Conservation (phyloP, 2,113 vertebrate genomes). For the Athene noctua region DNA sequence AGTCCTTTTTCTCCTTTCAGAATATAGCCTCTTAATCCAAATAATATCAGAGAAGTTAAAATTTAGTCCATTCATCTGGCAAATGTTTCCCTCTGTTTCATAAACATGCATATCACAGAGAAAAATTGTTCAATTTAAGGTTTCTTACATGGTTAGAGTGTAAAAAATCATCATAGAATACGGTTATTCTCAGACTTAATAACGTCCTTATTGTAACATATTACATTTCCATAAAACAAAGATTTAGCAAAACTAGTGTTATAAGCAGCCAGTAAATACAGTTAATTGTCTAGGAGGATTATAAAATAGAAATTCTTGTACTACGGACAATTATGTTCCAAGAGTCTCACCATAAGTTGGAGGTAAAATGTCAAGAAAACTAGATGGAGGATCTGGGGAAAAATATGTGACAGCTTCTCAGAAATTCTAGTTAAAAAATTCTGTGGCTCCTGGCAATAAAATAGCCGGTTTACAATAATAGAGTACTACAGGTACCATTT, state of each 20-base stretch:
- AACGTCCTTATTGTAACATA: not conserved
- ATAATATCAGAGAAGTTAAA: conserved; percentile 76
- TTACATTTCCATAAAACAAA: not conserved
- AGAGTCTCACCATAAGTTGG: not conserved
- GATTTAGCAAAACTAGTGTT: not conserved
- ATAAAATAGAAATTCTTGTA: not conserved
- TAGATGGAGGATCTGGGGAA: not conserved
- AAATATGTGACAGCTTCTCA: not conserved
- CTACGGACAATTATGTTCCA: not conserved
- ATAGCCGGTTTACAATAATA: not conserved
- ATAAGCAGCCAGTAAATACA: not conserved
- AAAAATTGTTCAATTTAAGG: conserved; percentile 68
- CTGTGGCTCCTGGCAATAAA: not conserved
- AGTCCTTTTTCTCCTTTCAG: conserved; percentile 85
- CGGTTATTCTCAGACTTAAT: not conserved
- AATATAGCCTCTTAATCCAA: conserved; percentile 81
- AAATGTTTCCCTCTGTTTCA: conserved; percentile 62
- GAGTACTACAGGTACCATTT: not conserved
- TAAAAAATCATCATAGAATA: conserved; percentile 79
- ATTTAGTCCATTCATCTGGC: conserved; percentile 78
- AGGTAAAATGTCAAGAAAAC: not conserved
- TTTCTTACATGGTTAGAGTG: conserved; percentile 73
- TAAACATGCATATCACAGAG: conserved; percentile 74
- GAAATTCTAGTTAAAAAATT: not conserved
- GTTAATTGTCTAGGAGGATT: not conserved